A percentile compares a stretch with the other conserved stretches of the same genome.
phyloP scores from a whole-genome alignment of 1,140 invertebrate genomes.

The Calliopsis andreniformis region DNA sequence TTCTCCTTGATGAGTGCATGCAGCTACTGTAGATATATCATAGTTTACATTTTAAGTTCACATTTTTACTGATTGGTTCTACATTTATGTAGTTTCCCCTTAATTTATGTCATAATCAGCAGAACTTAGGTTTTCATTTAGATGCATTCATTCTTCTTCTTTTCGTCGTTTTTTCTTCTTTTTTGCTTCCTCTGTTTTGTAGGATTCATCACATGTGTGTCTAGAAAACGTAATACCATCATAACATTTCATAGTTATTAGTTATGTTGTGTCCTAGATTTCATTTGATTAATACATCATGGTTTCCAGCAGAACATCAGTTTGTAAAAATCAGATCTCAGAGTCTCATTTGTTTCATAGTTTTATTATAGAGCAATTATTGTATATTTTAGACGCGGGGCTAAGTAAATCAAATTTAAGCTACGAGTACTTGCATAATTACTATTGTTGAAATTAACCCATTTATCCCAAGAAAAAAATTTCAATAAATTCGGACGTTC shows the following conservation, averaged over 20 bases:
- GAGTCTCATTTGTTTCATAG: conserved; percentile 11
- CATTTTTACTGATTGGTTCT: conserved; percentile 40
- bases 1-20: conserved; percentile 53
- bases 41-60: conserved; percentile 24
- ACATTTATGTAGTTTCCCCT: neutral
- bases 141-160: neutral
- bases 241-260: neutral
- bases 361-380: neutral
- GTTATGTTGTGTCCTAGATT: conserved; percentile 7
- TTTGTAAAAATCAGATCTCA: conserved; percentile 14
- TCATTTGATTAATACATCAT: neutral
- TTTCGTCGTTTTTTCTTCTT: neutral
- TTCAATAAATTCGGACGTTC: neutral
- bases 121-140: neutral
- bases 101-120: neutral
- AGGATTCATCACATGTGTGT: neutral
- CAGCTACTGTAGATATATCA: conserved; percentile 39
- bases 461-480: neutral
- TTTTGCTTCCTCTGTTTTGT: neutral
- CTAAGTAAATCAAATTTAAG: neutral
- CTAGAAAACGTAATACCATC: neutral
- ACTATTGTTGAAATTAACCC: neutral
- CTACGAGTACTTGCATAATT: neutral
- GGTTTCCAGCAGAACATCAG: neutral
- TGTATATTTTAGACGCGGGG: neutral